Evolutionary conservation across 2,797 vertebrate species (phyloP).

Genomic region (Lemur catta): DNA sequence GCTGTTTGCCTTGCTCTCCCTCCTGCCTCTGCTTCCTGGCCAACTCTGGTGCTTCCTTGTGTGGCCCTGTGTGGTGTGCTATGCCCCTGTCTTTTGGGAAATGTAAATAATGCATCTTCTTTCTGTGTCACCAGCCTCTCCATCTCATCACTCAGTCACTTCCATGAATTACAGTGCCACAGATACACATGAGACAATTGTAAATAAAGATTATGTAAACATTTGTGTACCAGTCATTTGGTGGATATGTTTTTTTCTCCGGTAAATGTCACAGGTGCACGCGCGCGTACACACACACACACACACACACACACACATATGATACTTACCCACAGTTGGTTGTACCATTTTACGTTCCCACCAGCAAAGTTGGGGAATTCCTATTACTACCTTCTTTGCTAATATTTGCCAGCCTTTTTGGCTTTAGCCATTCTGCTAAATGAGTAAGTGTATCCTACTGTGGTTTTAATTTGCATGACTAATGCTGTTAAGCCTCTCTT

Average conservation of each 20-base stretch:
- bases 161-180: neutral
- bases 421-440: neutral
- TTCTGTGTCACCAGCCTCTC: neutral
- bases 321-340: neutral
- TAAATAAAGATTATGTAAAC: neutral
- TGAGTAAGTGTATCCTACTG: neutral
- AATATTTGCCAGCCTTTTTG: neutral
- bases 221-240: neutral
- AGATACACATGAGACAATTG: neutral
- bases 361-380: neutral
- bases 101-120: neutral
- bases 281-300: too few species aligned
- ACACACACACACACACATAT: neutral
- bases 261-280: too few species aligned
- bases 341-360: neutral
- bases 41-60: neutral
- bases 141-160: neutral
- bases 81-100: neutral
- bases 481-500: conserved; percentile 37
- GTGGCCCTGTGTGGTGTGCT: neutral
- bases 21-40: neutral
- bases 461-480: conserved; percentile 56
- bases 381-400: neutral
- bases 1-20: accelerated
- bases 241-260: neutral